Base-by-base conservation (phyloP, 2,888 invertebrate species). In the Rhodophaea formosa region DNA sequence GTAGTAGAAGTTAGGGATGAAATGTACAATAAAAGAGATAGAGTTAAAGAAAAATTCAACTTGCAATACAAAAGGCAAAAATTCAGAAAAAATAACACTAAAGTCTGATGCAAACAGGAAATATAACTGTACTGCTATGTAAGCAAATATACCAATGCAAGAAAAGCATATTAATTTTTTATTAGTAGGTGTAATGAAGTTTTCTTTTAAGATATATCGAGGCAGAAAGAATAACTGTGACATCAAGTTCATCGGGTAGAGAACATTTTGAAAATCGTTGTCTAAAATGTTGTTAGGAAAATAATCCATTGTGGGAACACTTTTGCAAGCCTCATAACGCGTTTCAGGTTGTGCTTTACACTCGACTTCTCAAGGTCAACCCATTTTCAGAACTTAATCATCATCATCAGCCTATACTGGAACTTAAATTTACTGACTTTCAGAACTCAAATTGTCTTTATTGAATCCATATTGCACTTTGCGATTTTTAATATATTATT, bases 111-210 rank as follows among this genome's bases (percentile, higher is more conserved):
- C 30, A n/a, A 30, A 14, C 1, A 14, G 14, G 8, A 30, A 30
- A 30, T 29, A 47, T 6, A 47, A n/a, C 29, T 47, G 46, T 23
- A 14, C 30, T 3, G 14, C 14, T 14, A 30, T 14, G n/a, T 12
- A 14, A 17, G 30, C 1, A 8, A 49, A 30, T 2, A 30, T 30
- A 32, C 30, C 14, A 32, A 47, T 47, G n/a, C 8, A 29, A 29
- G 46, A 47, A 47, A n/a, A 23, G 29, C 29, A n/a, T 7, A 47
- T 23, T 7, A n/a, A 29, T 23, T 12, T 47, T 29, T 3, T n/a
- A 29, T 47, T 47, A 7, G 29, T 47, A n/a, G 46, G 46, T 29
- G 46, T 47, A 7, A 47, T 47, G 6, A 47, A 47, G n/a, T 47
- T 47, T 8, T 47, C 46, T 29, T 47, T 47, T n/a, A 47, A 29